phyloP scores from a whole-genome alignment of 1,140 invertebrate genomes.

The Drosophila pandora region DNA sequence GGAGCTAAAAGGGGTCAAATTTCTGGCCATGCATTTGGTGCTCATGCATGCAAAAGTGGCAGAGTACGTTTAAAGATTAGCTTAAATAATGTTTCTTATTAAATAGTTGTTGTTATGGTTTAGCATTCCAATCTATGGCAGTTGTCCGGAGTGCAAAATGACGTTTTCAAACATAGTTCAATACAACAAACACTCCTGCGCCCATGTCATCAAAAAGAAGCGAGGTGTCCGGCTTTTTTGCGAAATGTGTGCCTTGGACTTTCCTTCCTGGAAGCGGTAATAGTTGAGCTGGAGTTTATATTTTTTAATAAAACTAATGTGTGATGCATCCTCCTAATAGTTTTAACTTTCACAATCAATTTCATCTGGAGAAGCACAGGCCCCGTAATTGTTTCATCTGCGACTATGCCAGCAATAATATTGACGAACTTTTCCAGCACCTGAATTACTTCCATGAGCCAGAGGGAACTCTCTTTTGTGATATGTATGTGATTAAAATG shows the following conservation, averaged over 20 bases:
- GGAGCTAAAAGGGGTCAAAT: constrained; percentile 33
- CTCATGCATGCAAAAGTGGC: constrained; percentile 64
- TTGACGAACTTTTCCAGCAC: constrained; percentile 74
- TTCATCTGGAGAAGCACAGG: constrained; percentile 70
- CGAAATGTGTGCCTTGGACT: constrained; percentile 67
- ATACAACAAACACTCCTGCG: constrained; percentile 79
- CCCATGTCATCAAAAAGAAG: constrained; percentile 62
- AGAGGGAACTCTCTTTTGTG: constrained; percentile 60
- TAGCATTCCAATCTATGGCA: constrained; percentile 72
- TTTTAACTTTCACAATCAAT: constrained; percentile 77
- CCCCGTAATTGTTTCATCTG: constrained; percentile 73
- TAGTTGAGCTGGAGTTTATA: neutral
- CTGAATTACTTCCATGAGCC: constrained; percentile 71
- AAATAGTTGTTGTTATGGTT: neutral
- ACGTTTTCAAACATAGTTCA: constrained; percentile 72
- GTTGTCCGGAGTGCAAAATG: constrained; percentile 69
- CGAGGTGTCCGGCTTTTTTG: constrained; percentile 58
- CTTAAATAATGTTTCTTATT: too few relatives aligned
- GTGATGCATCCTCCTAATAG: constrained; percentile 26
- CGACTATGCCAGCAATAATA: constrained; percentile 54
- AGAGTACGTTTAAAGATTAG: constrained; percentile 39
- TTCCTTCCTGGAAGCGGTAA: constrained; percentile 77
- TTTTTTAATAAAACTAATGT: too few relatives aligned
- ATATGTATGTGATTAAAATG: constrained; percentile 38
- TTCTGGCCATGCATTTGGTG: constrained; percentile 68